Evolutionary conservation across 1,140 invertebrate genomes (phyloP).

Genomic region (Megalonaias nervosa): DNA sequence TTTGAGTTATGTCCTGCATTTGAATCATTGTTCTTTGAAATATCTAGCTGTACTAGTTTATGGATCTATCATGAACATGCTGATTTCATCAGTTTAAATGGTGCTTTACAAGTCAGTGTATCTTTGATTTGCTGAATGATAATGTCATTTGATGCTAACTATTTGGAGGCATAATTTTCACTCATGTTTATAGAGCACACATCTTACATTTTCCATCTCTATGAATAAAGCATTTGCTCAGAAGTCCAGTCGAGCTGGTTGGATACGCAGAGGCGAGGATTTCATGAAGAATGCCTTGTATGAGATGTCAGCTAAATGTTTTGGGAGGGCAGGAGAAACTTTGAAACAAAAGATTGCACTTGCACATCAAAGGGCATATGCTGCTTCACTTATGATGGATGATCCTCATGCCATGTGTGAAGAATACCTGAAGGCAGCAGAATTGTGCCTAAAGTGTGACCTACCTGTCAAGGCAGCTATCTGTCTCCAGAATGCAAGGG

Average conservation of each 20-base stretch:
- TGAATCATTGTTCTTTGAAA: too few species aligned
- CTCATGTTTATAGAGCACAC: too few species aligned
- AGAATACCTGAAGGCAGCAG: slow-evolving; percentile 22
- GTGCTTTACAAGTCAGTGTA: too few species aligned
- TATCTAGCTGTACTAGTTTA: too few species aligned
- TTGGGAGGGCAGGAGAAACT: slow-evolving; percentile 19
- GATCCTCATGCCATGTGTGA: slow-evolving; percentile 7
- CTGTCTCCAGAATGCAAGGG: slow-evolving; percentile 44
- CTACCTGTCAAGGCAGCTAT: slow-evolving; percentile 8
- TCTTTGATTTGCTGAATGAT: too few species aligned
- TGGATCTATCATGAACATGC: too few species aligned
- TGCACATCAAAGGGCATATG: slow-evolving; percentile 30
- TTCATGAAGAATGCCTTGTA: slow-evolving; percentile 41
- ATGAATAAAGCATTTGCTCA: slow-evolving; percentile 36
- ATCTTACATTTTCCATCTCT: too few species aligned
- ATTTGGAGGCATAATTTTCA: too few species aligned
- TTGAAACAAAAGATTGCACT: slow-evolving; percentile 26
- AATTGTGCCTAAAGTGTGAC: slow-evolving; percentile 27
- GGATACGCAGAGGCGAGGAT: slow-evolving; percentile 38
- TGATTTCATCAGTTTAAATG: too few species aligned
- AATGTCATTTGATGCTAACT: too few species aligned
- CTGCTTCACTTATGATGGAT: slow-evolving; percentile 35
- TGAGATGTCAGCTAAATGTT: slow-evolving; percentile 49
- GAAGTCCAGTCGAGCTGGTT: slow-evolving; percentile 38
- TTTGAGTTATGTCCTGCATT: too few species aligned